Evolutionary conservation across 2,888 invertebrate genomes (phyloP).

Genomic region (Orthosia cruda): DNA sequence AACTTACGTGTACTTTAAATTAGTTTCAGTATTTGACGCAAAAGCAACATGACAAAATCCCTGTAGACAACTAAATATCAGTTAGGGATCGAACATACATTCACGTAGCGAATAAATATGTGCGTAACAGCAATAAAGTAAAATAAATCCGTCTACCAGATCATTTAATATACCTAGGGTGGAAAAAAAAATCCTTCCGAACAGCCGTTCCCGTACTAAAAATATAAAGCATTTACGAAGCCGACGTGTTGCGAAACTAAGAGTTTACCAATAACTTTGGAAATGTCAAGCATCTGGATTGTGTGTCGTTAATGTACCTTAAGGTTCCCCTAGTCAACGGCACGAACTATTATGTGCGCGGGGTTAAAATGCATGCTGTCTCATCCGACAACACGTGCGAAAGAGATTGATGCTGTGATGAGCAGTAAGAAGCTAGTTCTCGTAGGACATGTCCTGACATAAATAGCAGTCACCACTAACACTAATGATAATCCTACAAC

Average conservation of each 20-base stretch:
- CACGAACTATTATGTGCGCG: no score
- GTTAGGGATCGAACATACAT: constrained; percentile 18
- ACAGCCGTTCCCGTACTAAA: constrained; percentile 49
- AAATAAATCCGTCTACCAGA: constrained; percentile 52
- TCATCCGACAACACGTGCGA: no score
- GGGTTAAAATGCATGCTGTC: no score
- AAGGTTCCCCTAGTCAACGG: no score
- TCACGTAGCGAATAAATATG: constrained; percentile 40
- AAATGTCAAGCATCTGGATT: constrained; percentile 49
- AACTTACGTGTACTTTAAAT: constrained; percentile 24
- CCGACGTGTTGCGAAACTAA: constrained; percentile 36
- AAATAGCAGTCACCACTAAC: no score
- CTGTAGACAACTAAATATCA: constrained; percentile 19
- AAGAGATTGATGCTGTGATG: no score
- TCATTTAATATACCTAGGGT: constrained; percentile 49
- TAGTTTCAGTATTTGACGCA: constrained; percentile 7
- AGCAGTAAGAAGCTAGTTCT: no score
- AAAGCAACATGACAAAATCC: constrained; percentile 33
- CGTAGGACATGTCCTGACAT: no score
- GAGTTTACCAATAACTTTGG: constrained; percentile 48
- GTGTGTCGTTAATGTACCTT: constrained; percentile 40
- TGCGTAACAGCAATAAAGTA: constrained; percentile 46
- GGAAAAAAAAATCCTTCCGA: constrained; percentile 38
- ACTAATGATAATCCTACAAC: background rate
- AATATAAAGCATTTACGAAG: constrained; percentile 60